These are phyloP conservation scores for Acipenser transmontanus DNA, from an alignment of 2,797 vertebrate species.

Conservation along the genomic window DNA sequence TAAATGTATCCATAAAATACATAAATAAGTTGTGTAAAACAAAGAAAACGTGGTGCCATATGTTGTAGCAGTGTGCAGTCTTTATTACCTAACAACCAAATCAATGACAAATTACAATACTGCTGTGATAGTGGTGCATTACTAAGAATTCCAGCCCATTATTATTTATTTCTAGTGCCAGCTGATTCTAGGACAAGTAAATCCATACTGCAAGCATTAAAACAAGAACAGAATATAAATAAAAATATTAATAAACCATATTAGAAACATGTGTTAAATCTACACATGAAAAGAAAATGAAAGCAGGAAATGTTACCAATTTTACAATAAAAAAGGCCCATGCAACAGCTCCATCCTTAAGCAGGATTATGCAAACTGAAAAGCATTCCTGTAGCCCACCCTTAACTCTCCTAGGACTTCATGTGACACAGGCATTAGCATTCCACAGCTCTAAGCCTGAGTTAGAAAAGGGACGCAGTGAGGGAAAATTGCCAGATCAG, in stretches of 20 bases:
- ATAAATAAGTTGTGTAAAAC: too few relatives aligned
- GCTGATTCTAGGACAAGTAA: constrained; percentile 1
- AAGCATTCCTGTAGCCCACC: constrained; percentile 38
- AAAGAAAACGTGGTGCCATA: too few relatives aligned
- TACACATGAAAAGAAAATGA: too few relatives aligned
- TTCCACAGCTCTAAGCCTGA: constrained; percentile 22
- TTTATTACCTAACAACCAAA: too few relatives aligned
- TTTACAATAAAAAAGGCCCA: constrained; percentile 9
- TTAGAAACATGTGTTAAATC: too few relatives aligned
- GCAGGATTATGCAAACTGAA: constrained; percentile 35
- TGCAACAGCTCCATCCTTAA: constrained; percentile 20
- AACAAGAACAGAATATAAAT: constrained; percentile 5
- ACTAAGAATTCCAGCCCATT: constrained; percentile 11
- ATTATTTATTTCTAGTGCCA: constrained; percentile 23
- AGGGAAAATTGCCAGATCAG: constrained; percentile 36
- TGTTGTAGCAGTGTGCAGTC: too few relatives aligned
- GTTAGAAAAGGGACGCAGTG: constrained; percentile 15
- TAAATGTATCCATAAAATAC: too few relatives aligned
- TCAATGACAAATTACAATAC: not conserved
- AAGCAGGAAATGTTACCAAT: not conserved
- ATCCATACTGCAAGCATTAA: constrained; percentile 3
- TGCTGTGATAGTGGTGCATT: constrained; percentile 15
- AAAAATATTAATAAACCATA: too few relatives aligned
- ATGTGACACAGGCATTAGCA: constrained; percentile 32
- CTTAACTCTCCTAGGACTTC: constrained; percentile 36